Percentiles rank a stretch among this genome's conserved stretches.
Conservation (phyloP, 2,797 vertebrate genomes). For the Lutjanus argentimaculatus region DNA sequence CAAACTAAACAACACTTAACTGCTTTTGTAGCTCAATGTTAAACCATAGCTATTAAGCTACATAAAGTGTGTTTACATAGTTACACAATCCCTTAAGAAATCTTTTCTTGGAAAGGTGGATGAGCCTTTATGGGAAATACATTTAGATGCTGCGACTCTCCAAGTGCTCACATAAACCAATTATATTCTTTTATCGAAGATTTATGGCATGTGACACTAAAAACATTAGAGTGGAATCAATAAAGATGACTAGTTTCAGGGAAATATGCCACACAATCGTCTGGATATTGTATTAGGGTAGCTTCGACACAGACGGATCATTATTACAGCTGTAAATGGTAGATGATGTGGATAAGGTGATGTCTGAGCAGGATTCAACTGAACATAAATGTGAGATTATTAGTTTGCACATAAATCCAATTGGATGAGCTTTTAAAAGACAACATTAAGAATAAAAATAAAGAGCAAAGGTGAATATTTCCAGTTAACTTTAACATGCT, state of each 20-base stretch:
- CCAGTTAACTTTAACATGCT: neutral
- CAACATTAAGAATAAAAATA: neutral
- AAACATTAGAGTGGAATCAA: slow-evolving; percentile 10
- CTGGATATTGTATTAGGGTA: slow-evolving; percentile 11
- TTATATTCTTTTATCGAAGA: neutral
- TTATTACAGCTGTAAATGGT: neutral
- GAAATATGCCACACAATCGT: slow-evolving; percentile 4
- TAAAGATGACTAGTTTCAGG: slow-evolving; percentile 15
- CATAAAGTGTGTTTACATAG: slow-evolving; percentile 2
- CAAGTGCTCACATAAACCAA: neutral
- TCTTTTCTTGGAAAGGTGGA: slow-evolving; percentile 4
- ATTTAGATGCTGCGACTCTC: neutral
- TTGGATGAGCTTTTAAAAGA: neutral
- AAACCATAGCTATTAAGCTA: neutral
- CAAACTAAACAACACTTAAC: slow-evolving; percentile 15
- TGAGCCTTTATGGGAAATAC: neutral
- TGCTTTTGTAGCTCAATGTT: slow-evolving; percentile 7
- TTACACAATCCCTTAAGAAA: neutral
- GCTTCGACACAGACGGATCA: neutral
- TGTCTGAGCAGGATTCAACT: neutral
- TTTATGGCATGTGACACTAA: neutral
- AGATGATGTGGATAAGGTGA: slow-evolving; percentile 1
- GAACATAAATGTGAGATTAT: neutral
- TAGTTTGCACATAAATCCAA: neutral
- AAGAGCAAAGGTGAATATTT: neutral